Evolutionary conservation across 92 coral and sea anemone species (phyloP), one percentile per base, ranked within the genome.

Genomic region (Diadumene lineata): DNA sequence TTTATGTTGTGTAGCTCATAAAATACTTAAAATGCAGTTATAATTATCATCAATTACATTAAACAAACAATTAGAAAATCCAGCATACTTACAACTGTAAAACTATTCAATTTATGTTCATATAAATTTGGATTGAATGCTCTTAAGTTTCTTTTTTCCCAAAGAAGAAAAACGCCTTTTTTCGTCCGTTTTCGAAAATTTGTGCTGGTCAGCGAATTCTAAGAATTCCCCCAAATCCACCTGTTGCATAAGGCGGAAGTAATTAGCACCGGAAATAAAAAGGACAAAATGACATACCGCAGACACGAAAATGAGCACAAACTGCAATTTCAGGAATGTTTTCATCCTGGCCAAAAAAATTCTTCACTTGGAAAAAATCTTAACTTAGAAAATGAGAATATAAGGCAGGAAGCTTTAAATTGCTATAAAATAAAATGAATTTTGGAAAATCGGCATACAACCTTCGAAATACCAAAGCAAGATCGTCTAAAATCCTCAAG

Each of bases 371-470:
- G 48, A 33, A 62, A 62, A 56, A 48, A 26, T 26, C 82, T 78
- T 78, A 29, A 55, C 62, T 78, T 78, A 78, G 82, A 78, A 68
- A 46, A 67, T 78, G 82, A 78, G 64, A 22, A 11, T n/a, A 10
- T 11, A n/a, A 22, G 1, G 69, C 82, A 68, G 82, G 82, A 78
- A 78, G 34, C 60, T n/a, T 31, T 3, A 78, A 16, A 34, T 6
- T 22, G 0, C 21, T 78, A 67, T 78, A 78, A 78, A n/a, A n/a
- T n/a, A n/a, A 77, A 34, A 77, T 65, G 74, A 66, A 21, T 13
- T 30, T 1, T 13, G 68, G 0, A 28, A 26, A 21, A 62, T 4
- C 3, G 22, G 68, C 17, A 6, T 4, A 6, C 38, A 4, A 4
- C 31, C 68, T 62, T 29, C 1, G n/a, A 30, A 6, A 31, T 28